Percentiles rank a stretch among this genome's conserved stretches.
Conservation (phyloP, 2,888 invertebrate species). For the Hesperia comma region DNA sequence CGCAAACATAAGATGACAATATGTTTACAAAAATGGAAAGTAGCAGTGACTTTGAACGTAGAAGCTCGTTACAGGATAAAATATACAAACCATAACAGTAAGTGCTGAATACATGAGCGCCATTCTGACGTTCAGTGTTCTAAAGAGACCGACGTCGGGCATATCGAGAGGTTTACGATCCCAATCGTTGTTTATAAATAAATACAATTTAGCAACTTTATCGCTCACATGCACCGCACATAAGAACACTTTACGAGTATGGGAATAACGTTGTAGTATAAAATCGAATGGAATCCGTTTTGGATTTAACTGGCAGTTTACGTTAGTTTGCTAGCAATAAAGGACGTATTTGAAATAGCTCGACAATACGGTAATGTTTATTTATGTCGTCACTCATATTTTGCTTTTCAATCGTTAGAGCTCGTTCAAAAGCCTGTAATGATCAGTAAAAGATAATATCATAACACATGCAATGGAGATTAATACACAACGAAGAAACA, state of each 20-base stretch:
- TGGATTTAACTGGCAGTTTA: constrained; percentile 20
- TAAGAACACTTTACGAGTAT: constrained; percentile 35
- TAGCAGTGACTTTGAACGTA: neutral
- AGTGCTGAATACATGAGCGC: constrained; percentile 55
- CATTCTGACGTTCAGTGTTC: constrained; percentile 58
- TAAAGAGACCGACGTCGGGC: constrained; percentile 50
- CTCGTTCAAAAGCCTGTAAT: no score
- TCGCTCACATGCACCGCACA: constrained; percentile 54
- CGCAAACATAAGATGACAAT: neutral
- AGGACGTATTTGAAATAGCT: neutral
- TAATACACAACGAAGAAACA: no score
- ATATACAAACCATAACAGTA: constrained; percentile 58
- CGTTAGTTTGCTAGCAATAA: constrained; percentile 4
- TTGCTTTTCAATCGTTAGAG: neutral
- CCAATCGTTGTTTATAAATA: constrained; percentile 73
- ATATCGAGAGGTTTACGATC: constrained; percentile 63
- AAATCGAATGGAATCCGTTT: constrained; percentile 14
- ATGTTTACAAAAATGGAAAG: neutral
- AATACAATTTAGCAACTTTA: constrained; percentile 71
- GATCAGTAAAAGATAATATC: no score
- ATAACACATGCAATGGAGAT: no score
- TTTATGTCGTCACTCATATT: constrained; percentile 4
- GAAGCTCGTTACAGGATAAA: neutral
- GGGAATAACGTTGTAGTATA: constrained; percentile 17
- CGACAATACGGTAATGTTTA: neutral